A percentile compares a stretch with the other conserved stretches of the same genome.
phyloP scores from a whole-genome alignment of 2,113 vertebrate species.

The Limanda limanda region DNA sequence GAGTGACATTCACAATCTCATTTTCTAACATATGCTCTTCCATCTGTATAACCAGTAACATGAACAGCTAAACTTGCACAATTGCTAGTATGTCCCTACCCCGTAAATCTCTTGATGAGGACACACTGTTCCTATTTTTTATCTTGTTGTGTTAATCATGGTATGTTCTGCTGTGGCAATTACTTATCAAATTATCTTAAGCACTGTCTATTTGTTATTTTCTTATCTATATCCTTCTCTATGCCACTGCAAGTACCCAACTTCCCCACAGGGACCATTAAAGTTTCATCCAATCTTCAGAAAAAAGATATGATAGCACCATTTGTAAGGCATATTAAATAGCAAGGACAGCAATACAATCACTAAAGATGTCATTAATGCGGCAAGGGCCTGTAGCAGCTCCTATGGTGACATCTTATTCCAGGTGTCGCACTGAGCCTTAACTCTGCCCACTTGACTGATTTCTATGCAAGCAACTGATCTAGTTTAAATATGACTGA shows the following conservation, averaged over 20 bases:
- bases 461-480: slow-evolving; percentile 1
- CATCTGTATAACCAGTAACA: slow-evolving; percentile 25
- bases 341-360: slow-evolving; percentile 21
- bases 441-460: slow-evolving; percentile 30
- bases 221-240: slow-evolving; percentile 37
- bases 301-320: slow-evolving; percentile 33
- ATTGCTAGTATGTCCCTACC: slow-evolving; percentile 17
- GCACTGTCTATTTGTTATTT: slow-evolving; percentile 30
- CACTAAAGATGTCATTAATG: slow-evolving; percentile 35
- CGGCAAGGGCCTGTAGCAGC: slow-evolving; percentile 13
- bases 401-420: slow-evolving; percentile 32
- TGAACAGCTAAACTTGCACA: slow-evolving; percentile 22
- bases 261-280: slow-evolving; percentile 40
- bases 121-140: background rate
- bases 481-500: background rate
- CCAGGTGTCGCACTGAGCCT: slow-evolving; percentile 22
- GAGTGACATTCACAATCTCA: slow-evolving; percentile 53
- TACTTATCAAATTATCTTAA: slow-evolving; percentile 36
- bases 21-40: slow-evolving; percentile 49
- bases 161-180: slow-evolving; percentile 16
- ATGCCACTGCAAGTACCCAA: slow-evolving; percentile 19
- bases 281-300: slow-evolving; percentile 48
- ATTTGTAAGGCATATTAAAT: slow-evolving; percentile 41
- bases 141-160: slow-evolving; percentile 14
- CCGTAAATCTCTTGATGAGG: slow-evolving; percentile 19